Percentiles rank a stretch among this genome's conserved stretches.
phyloP scores from a whole-genome alignment of 2,113 vertebrate genomes.

The Rallus limicola region DNA sequence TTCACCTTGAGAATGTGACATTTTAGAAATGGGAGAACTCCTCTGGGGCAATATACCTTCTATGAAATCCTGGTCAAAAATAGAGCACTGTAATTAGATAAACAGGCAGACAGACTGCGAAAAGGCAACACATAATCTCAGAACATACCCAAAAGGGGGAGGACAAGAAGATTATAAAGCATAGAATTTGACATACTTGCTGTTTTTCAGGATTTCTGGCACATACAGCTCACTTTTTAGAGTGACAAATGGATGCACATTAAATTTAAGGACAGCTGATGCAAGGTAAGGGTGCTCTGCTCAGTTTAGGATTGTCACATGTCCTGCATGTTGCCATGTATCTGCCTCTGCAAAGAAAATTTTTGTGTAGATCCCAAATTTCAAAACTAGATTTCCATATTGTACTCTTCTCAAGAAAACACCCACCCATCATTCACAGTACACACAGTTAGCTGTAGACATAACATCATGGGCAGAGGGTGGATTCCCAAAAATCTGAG shows the following conservation, averaged over 20 bases:
- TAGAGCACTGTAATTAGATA: constrained; percentile 18
- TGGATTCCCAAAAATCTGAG: neutral
- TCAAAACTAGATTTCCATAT: neutral
- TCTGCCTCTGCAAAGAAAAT: neutral
- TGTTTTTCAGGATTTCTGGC: constrained; percentile 4
- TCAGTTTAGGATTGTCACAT: neutral
- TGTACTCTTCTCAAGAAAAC: neutral
- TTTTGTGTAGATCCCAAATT: neutral
- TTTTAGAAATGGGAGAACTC: neutral
- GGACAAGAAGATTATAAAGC: constrained; percentile 33
- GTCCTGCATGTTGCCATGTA: neutral
- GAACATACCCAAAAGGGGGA: neutral
- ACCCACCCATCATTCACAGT: neutral
- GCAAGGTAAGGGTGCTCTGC: neutral
- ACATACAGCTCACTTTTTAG: constrained; percentile 10
- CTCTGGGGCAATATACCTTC: neutral
- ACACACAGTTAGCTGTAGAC: neutral
- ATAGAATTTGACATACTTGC: neutral
- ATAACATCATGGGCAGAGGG: neutral
- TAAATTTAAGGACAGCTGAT: neutral
- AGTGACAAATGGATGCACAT: neutral
- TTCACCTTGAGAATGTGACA: neutral
- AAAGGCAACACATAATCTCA: neutral
- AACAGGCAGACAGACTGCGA: neutral
- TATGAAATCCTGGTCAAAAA: neutral